A percentile compares a stretch with the other conserved stretches of the same genome.
Conservation (phyloP, 2,113 vertebrate genomes). For the Nyctibius bracteatus region DNA sequence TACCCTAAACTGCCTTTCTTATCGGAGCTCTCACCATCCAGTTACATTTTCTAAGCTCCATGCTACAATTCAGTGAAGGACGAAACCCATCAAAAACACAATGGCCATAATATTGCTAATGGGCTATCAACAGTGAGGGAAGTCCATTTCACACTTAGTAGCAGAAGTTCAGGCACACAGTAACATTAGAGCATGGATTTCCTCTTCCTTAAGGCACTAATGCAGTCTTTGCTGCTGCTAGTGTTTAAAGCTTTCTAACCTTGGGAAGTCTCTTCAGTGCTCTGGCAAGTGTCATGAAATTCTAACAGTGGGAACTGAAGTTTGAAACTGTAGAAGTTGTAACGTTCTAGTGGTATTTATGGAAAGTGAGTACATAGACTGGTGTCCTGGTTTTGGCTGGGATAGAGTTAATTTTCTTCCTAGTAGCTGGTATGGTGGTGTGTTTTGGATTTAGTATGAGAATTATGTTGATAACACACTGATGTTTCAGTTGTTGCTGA, state of each 20-base stretch:
- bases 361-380: constrained; percentile 4
- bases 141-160: neutral
- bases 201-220: neutral
- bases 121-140: neutral
- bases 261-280: neutral
- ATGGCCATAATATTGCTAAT: accelerated
- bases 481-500: no score
- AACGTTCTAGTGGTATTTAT: constrained; percentile 32
- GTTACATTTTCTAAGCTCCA: neutral
- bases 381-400: neutral
- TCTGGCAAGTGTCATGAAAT: neutral
- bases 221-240: neutral
- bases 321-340: constrained; percentile 26
- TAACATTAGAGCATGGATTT: accelerated
- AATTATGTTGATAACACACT: no score
- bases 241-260: neutral
- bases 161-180: neutral
- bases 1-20: neutral
- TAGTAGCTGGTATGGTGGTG: no score
- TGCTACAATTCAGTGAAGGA: neutral
- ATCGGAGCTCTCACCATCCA: neutral
- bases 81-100: neutral
- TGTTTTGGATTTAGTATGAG: no score
- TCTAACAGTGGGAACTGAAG: neutral
- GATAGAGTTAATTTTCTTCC: no score